Evolutionary conservation across 2,888 invertebrate species (phyloP).

Genomic region (Nowickia ferox): DNA sequence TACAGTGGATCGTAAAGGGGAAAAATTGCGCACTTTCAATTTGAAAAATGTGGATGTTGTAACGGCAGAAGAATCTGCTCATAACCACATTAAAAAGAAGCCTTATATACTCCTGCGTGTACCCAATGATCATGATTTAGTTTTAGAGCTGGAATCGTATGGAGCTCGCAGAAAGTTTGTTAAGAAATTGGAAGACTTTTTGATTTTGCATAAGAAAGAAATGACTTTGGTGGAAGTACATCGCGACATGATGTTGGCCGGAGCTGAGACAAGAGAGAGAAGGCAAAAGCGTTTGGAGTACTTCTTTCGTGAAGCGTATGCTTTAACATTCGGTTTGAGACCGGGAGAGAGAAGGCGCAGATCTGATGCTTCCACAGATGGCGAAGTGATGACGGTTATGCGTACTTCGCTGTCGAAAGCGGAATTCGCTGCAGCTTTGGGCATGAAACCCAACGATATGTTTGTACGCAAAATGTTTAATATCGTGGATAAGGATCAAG

Average conservation of each 20-base stretch:
- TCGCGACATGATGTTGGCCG: constrained; percentile 93
- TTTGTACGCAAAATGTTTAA: constrained; percentile 99
- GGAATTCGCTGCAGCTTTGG: constrained; percentile 97
- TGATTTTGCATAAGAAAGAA: constrained; percentile 92
- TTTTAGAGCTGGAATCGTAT: constrained; percentile 93
- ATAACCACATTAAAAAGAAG: constrained; percentile 87
- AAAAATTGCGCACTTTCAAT: constrained; percentile 92
- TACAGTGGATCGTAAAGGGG: constrained; percentile 95
- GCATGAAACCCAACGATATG: constrained; percentile 97
- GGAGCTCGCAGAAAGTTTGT: constrained; percentile 93
- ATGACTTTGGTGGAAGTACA: constrained; percentile 88
- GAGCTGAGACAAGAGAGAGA: constrained; percentile 96
- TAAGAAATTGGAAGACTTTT: constrained; percentile 92
- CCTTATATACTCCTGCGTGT: constrained; percentile 92
- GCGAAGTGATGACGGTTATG: constrained; percentile 96
- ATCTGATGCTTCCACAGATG: constrained; percentile 89
- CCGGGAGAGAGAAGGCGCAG: constrained; percentile 92
- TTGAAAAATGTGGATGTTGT: constrained; percentile 90
- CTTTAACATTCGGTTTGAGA: constrained; percentile 93
- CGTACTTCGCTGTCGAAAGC: constrained; percentile 94
- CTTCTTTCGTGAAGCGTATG: constrained; percentile 98
- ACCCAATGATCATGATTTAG: constrained; percentile 95
- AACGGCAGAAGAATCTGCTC: constrained; percentile 95
- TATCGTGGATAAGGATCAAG: constrained; percentile 96
- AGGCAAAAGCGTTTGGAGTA: constrained; percentile 96